phyloP scores from a whole-genome alignment of 2,113 vertebrate genomes.

The Donacobius atricapilla region DNA sequence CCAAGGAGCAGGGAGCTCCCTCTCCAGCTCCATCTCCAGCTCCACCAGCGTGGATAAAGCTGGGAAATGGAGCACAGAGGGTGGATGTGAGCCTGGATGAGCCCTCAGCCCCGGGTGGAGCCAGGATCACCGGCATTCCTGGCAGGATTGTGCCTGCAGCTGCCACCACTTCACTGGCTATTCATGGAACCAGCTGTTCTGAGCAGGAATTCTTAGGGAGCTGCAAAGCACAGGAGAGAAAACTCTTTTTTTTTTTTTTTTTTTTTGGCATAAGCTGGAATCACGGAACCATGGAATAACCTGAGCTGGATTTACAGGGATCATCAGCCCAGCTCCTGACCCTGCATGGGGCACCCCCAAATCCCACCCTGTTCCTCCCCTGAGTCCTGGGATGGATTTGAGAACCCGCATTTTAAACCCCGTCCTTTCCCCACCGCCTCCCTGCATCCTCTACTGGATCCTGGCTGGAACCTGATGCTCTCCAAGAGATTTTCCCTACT shows the following conservation, averaged over 20 bases:
- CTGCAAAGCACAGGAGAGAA: neutral
- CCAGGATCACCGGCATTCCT: neutral
- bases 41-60: too few relatives aligned
- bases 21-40: too few relatives aligned
- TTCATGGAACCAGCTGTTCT: neutral
- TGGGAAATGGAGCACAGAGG: fast-evolving
- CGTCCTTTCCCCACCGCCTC: neutral
- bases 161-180: neutral
- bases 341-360: neutral
- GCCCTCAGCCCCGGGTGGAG: neutral
- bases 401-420: neutral
- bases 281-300: neutral
- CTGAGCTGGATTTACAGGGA: neutral
- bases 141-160: neutral
- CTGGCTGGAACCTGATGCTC: neutral
- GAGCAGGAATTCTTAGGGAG: neutral
- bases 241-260: neutral
- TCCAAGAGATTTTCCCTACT: neutral
- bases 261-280: neutral
- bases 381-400: neutral
- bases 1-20: too few relatives aligned
- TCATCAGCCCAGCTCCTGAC: too few relatives aligned
- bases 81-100: neutral
- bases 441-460: neutral
- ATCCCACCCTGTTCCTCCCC: neutral